These are phyloP conservation scores for Zoanthus sansibaricus DNA, from an alignment of 92 coral and sea anemone species.

Conservation along the genomic window DNA sequence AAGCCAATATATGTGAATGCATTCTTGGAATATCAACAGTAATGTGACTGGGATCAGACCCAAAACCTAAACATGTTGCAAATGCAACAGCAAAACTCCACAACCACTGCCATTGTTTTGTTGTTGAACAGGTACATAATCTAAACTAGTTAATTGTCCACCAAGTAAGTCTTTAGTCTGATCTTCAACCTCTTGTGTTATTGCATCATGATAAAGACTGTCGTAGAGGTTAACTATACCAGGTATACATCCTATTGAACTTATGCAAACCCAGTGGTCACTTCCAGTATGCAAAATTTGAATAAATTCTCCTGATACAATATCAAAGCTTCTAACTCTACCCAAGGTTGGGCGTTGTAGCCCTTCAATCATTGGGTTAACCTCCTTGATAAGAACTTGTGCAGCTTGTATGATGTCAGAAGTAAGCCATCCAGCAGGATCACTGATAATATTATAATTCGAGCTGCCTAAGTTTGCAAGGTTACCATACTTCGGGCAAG, in stretches of 20 bases:
- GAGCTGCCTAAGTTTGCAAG: constrained; percentile 3
- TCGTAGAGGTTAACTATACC: constrained; percentile 2
- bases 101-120: too few species aligned
- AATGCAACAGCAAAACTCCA: constrained; percentile 43
- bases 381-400: constrained; percentile 19
- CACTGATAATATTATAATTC: constrained; percentile 5
- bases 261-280: constrained; percentile 61
- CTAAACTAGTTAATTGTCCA: constrained; percentile 42
- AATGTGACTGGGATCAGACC: constrained; percentile 48
- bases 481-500: background rate
- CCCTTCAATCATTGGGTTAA: constrained; percentile 14
- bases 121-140: background rate
- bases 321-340: too few species aligned
- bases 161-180: constrained; percentile 65
- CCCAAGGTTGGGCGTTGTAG: too few species aligned
- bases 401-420: constrained; percentile 33
- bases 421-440: constrained; percentile 38
- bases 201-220: constrained; percentile 49
- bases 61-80: constrained; percentile 64
- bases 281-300: constrained; percentile 29
- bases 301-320: too few species aligned
- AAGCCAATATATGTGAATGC: constrained; percentile 66
- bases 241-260: constrained; percentile 54
- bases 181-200: constrained; percentile 50
- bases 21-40: constrained; percentile 61